These are phyloP conservation scores for Lymantria monacha DNA, from an alignment of 2,888 invertebrate genomes.

Conservation along the genomic window DNA sequence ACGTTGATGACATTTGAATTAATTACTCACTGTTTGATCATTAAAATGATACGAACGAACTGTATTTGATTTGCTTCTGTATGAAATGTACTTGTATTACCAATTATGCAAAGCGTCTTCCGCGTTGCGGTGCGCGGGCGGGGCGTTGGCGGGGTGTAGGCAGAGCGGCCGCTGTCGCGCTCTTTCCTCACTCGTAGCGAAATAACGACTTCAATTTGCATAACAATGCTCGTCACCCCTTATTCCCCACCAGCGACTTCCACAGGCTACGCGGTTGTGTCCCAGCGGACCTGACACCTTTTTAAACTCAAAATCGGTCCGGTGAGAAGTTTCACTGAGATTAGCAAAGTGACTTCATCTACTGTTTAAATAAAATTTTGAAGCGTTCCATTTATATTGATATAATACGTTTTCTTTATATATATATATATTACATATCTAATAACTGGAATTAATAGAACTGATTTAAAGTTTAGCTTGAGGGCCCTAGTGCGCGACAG, in stretches of 20 bases:
- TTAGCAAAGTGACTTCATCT: slow-evolving; percentile 5
- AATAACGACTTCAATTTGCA: slow-evolving; percentile 82
- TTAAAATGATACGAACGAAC: slow-evolving; percentile 9
- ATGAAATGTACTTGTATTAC: slow-evolving; percentile 69
- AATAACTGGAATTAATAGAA: slow-evolving; percentile 21
- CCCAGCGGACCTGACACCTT: slow-evolving; percentile 72
- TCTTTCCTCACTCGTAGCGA: slow-evolving; percentile 80
- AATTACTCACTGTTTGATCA: neutral
- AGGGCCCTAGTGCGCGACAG: slow-evolving; percentile 34
- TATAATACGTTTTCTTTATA: no score
- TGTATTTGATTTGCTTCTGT: slow-evolving; percentile 43
- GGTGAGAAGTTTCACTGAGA: slow-evolving; percentile 34
- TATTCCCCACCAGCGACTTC: slow-evolving; percentile 76
- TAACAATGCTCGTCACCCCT: slow-evolving; percentile 82
- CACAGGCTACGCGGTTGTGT: slow-evolving; percentile 64
- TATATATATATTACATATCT: no score
- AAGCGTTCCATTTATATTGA: no score
- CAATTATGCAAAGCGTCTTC: slow-evolving; percentile 81
- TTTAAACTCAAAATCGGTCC: slow-evolving; percentile 63
- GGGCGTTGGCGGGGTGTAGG: slow-evolving; percentile 38
- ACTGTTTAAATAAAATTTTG: no score
- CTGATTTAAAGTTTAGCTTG: slow-evolving; percentile 48
- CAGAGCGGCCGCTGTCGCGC: slow-evolving; percentile 70
- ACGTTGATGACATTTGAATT: no score
- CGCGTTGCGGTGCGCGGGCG: slow-evolving; percentile 64